Conservation (phyloP, 2,888 invertebrate genomes). For the Trilocha varians region DNA sequence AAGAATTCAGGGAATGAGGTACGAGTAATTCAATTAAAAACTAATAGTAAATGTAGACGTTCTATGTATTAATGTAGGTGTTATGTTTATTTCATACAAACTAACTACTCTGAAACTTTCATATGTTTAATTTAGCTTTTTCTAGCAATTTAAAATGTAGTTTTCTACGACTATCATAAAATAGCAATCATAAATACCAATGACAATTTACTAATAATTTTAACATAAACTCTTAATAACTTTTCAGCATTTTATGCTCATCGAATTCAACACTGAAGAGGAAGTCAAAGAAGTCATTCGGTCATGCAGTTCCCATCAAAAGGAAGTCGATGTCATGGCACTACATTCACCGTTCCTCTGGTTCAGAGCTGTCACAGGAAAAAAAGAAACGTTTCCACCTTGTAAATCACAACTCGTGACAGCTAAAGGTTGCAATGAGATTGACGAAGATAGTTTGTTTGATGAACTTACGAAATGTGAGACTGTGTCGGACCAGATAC, state of each 20-base stretch:
- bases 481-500: constrained; percentile 79
- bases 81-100: no score
- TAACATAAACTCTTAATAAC: not conserved
- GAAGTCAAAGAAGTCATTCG: constrained; percentile 71
- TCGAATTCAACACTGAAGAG: constrained; percentile 77
- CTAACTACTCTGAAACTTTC: no score
- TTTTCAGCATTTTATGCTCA: constrained; percentile 80
- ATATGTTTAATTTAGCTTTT: no score
- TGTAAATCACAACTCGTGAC: constrained; percentile 22
- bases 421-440: constrained; percentile 58
- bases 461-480: constrained; percentile 59
- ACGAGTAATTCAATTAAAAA: constrained; percentile 7
- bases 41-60: no score
- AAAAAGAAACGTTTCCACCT: constrained; percentile 24
- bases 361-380: constrained; percentile 72
- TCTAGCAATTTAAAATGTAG: no score
- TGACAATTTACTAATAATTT: no score
- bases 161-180: no score
- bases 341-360: constrained; percentile 81
- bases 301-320: constrained; percentile 70
- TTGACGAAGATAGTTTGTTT: constrained; percentile 55
- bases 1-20: constrained; percentile 61
- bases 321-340: constrained; percentile 74
- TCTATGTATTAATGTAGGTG: no score
- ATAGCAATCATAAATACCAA: no score